Base-by-base conservation (phyloP, 2,888 invertebrate genomes). In the Microctonus aethiopoides region DNA sequence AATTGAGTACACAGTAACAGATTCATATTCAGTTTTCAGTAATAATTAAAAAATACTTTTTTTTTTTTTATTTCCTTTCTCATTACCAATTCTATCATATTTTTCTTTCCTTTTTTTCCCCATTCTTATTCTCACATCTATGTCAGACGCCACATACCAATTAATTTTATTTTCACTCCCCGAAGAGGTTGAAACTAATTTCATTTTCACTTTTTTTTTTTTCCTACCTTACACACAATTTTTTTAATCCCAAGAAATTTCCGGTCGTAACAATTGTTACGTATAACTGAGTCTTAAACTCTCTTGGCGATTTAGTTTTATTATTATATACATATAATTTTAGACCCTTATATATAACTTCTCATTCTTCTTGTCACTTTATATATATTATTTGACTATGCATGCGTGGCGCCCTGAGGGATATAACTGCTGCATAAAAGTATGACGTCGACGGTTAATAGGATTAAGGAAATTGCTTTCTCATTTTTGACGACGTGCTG, bases 81-180 rank as follows among this genome's bases (percentile, higher is more conserved):
- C 36, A 9, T 36, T 10, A 9, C 10, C 10, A 9, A 1, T 4
- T 36, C 10, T 36, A 9, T 36, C 36, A 36, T 6, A 16, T 46
- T 20, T 16, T 46, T 46, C 16, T 41, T n/a, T 41, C n/a, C n/a
- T 41, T 16, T 16, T n/a, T 6, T n/a, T 1, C 9, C 20, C 7
- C 1, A 16, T 7, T 46, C 16, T 5, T 9, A 16, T 46, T n/a
- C 1, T 16, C 5, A 7, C 16, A 46, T 16, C 16, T 20, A 46
- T 75, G 74, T 73, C 72, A 71, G 70, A 59, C 63, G 67, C 71
- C 72, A 59, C 68, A 57, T 26, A 68, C 63, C 76, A 72, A 77
- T 79, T 78, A 75, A 78, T 76, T 74, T 54, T 67, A 16, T 56
- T 26, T 57, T 26, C 10, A 16, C 10, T 1, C n/a, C 22, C 34